Percentiles rank a stretch among this genome's conserved stretches.
Conservation (phyloP, 2,797 vertebrate genomes). For the Nannoperca australis region DNA sequence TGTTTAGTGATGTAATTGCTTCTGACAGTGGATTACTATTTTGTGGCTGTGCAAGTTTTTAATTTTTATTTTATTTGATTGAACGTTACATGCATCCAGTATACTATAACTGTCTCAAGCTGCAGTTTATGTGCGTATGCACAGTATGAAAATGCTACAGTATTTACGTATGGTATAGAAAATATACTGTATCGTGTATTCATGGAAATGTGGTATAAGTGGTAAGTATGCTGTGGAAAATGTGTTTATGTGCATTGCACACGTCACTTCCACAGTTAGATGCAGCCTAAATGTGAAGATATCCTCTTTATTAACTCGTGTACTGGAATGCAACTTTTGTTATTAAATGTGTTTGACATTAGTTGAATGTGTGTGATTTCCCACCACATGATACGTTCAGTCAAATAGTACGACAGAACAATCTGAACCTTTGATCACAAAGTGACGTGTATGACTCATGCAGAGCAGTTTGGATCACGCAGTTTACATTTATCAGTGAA, state of each 20-base stretch:
- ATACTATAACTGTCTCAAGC: neutral
- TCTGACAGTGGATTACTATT: neutral
- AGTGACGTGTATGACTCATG: neutral
- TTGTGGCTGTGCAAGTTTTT: neutral
- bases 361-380: neutral
- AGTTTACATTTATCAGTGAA: conserved; percentile 35
- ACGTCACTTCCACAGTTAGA: no score
- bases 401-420: conserved; percentile 4
- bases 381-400: neutral
- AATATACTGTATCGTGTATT: neutral
- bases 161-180: neutral
- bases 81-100: neutral
- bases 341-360: neutral
- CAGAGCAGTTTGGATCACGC: conserved; percentile 30
- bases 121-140: neutral
- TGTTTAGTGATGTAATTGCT: no score
- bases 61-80: neutral
- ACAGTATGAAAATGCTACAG: neutral
- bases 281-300: neutral
- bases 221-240: neutral
- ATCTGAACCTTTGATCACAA: conserved; percentile 3
- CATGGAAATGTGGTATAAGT: neutral
- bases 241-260: neutral
- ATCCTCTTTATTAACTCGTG: neutral
- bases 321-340: neutral